Evolutionary conservation across 1,140 invertebrate species (phyloP), one percentile per base, ranked within the genome.

Genomic region (Dendrolimus kikuchii): DNA sequence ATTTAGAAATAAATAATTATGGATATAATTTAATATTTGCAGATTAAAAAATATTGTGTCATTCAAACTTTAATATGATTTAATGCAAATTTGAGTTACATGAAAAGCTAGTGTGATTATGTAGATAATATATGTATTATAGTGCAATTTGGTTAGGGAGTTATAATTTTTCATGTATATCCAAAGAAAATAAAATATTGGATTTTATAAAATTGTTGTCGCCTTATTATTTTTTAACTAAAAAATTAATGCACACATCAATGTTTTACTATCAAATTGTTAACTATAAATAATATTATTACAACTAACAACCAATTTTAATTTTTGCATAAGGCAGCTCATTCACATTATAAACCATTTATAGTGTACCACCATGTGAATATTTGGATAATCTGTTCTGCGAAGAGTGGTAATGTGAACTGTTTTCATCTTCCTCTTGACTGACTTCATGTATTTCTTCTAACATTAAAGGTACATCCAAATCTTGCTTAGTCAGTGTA

Each of bases 361-460:
- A 85, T 50, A 81, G 51, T 54, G 77, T 83, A 60, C 74, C 71
- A 53, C 80, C 69, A 56, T 82, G 73, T 38, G 63, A 63, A 60
- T 72, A 82, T 56, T 75, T 76, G 37, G 72, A 62, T 64, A 68
- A 66, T 51, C 56, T 71, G 65, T 63, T 80, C 51, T 65, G 58
- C 7, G 60, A 41, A 36, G 65, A 62, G 51, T 65, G 51, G 60
- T 66, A 74, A 10, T 50, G 55, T 10, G 66, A 56, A 66, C 70
- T 79, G 10, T 81, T 73, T 50, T 81, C 72, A 56, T 85, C 79
- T 60, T 81, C 78, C 57, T 78, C 75, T 67, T 77, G 70, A 47
- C 71, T 79, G 2, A 72, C 67, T 71, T 85, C 81, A 62, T 77
- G 71, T 51, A 81, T 79, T 60, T 76, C 78, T 55, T 79, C 80